These are phyloP conservation scores for Diabrotica undecimpunctata DNA, from an alignment of 1,140 invertebrate genomes.

Conservation along the genomic window DNA sequence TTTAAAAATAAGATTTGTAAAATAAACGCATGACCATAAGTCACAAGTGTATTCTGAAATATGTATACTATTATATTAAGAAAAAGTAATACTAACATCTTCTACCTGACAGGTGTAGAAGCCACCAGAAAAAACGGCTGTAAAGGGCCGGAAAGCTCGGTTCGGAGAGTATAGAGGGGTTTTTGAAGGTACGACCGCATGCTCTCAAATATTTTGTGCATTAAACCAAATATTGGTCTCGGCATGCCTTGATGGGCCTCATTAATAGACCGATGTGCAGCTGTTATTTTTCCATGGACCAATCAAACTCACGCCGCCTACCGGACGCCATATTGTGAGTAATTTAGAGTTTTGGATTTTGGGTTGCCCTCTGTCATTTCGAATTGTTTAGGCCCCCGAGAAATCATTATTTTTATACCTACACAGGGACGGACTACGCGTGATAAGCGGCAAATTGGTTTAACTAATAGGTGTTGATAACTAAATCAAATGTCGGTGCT, in stretches of 20 bases:
- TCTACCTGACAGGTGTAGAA: not conserved
- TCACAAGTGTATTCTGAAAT: too few relatives aligned
- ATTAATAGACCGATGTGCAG: conserved; percentile 41
- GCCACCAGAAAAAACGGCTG: not conserved
- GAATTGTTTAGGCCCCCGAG: not conserved
- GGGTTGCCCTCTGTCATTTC: conserved; percentile 16
- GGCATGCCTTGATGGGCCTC: conserved; percentile 37
- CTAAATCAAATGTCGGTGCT: too few relatives aligned
- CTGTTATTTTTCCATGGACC: conserved; percentile 43
- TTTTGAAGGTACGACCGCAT: not conserved
- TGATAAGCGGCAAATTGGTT: too few relatives aligned
- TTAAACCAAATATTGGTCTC: conserved; percentile 39
- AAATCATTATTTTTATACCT: conserved; percentile 7
- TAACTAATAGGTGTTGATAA: too few relatives aligned
- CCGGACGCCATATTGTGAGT: conserved; percentile 30
- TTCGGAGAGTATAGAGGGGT: too few relatives aligned
- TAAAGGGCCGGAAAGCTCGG: too few relatives aligned
- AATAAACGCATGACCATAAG: too few relatives aligned
- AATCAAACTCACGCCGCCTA: conserved; percentile 31
- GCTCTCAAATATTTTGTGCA: not conserved
- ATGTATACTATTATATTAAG: too few relatives aligned
- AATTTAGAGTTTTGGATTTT: conserved; percentile 19
- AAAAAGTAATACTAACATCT: too few relatives aligned
- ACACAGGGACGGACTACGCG: not conserved
- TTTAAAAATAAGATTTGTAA: too few relatives aligned